phyloP scores from a whole-genome alignment of 2,797 vertebrate genomes.

The Hemibagrus guttatus region DNA sequence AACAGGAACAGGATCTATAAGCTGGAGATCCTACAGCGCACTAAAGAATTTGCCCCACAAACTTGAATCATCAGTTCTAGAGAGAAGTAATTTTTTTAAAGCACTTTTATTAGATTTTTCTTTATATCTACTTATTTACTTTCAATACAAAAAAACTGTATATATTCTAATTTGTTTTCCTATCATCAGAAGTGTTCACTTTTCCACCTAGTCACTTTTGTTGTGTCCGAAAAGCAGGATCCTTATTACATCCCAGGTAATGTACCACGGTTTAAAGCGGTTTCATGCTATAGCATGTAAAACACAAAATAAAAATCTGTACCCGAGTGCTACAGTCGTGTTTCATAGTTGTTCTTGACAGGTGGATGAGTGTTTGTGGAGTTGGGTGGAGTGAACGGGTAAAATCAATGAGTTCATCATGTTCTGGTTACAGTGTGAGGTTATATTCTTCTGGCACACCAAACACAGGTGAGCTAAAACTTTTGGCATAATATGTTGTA shows the following conservation, averaged over 20 bases:
- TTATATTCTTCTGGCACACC: constrained; percentile 54
- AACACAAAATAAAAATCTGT: background rate
- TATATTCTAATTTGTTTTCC: background rate
- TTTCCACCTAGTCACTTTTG: background rate
- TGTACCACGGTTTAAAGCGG: background rate
- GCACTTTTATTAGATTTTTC: background rate
- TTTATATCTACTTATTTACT: background rate
- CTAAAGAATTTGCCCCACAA: constrained; percentile 20
- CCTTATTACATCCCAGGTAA: constrained; percentile 7
- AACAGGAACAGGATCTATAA: constrained; percentile 34
- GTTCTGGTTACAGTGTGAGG: constrained; percentile 50
- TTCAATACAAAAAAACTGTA: background rate
- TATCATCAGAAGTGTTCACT: background rate
- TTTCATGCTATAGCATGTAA: constrained; percentile 5
- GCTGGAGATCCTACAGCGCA: constrained; percentile 37
- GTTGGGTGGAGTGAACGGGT: constrained; percentile 54
- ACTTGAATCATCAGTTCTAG: constrained; percentile 19
- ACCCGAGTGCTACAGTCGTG: background rate
- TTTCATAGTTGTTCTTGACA: constrained; percentile 43
- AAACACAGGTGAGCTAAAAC: constrained; percentile 60
- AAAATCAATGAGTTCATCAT: constrained; percentile 38
- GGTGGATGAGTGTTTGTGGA: constrained; percentile 51
- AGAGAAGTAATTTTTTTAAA: background rate
- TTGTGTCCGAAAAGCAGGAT: constrained; percentile 8
- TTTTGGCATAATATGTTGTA: background rate